These are phyloP conservation scores for Etheostoma cragini DNA, from an alignment of 2,113 vertebrate genomes.

Conservation along the genomic window DNA sequence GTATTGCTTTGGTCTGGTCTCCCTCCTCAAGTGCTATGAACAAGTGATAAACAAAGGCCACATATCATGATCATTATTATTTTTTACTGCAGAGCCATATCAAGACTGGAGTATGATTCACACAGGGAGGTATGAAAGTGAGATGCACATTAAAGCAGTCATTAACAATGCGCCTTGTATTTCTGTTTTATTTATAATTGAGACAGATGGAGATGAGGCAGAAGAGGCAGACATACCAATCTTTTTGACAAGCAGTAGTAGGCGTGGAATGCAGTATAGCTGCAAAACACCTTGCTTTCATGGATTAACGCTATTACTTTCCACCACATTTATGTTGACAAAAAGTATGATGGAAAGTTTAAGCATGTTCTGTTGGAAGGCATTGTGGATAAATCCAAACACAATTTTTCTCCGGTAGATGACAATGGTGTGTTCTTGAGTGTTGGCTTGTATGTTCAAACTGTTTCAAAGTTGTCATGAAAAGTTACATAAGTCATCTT, in stretches of 20 bases:
- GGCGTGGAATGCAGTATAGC: not conserved
- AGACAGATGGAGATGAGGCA: not conserved
- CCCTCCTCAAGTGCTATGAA: not conserved
- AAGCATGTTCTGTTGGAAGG: not conserved
- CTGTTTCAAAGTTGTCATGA: not conserved
- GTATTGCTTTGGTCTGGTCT: not conserved
- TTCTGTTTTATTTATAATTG: not conserved
- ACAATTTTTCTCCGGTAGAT: not conserved
- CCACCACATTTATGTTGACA: not conserved
- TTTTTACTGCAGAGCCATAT: not conserved
- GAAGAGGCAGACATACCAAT: not conserved
- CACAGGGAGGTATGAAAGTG: not conserved
- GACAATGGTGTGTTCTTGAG: not conserved
- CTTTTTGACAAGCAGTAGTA: not conserved
- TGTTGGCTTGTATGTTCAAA: not conserved
- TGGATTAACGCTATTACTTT: not conserved
- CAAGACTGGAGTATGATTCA: not conserved
- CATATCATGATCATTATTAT: conserved; percentile 5
- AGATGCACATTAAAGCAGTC: not conserved
- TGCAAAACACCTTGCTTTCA: not conserved
- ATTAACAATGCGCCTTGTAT: not conserved
- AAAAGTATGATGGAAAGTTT: not conserved
- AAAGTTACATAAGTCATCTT: not conserved
- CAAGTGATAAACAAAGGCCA: not conserved
- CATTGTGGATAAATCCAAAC: not conserved